Evolutionary conservation across 2,888 invertebrate genomes (phyloP), one percentile per base, ranked within the genome.

Genomic region (Aporophyla nigra): DNA sequence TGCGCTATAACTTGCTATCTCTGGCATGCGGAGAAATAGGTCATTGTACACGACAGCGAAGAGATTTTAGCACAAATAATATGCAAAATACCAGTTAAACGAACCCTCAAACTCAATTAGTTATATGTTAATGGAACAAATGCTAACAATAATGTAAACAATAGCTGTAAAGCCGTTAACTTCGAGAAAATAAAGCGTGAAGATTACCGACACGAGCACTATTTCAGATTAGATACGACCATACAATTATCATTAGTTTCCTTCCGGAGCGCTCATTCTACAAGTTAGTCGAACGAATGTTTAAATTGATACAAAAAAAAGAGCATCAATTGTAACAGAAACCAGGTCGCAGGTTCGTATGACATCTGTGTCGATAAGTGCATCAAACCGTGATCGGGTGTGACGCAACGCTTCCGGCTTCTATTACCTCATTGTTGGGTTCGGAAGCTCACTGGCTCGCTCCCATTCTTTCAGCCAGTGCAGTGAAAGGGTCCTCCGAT

Each of bases 401-500:
- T 95, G 94, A 96, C 88, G 94, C 89, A 96, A 96, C 84, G 85
- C 91, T 95, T 96, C 95, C 96, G 96, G 94, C 89, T 91, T 92
- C 92, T 91, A 92, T 96, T 96, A 92, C 96, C 93, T 95, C 96
- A 96, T 94, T 94, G 93, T 92, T 95, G 93, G 95, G 94, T 93
- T 94, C 94, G 93, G 94, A 95, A 94, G 94, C 94, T 92, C 91
- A 91, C 90, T 92, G 93, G 93, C 91, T 93, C 93, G 95, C 92
- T 96, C 95, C 95, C 95, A 96, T 96, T 96, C 95, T 96, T 96
- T 96, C 95, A 95, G 96, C 89, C 91, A 84, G 87, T 91, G 88
- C 93, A 96, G 96, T 96, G 96, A 96, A 96, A 96, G 96, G 96
- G 96, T 96, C 92, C 95, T 94, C 93, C 89, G 93, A 93, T 94